Evolutionary conservation across 2,888 invertebrate genomes (phyloP).

Genomic region (Caenorhabditis sp.): DNA sequence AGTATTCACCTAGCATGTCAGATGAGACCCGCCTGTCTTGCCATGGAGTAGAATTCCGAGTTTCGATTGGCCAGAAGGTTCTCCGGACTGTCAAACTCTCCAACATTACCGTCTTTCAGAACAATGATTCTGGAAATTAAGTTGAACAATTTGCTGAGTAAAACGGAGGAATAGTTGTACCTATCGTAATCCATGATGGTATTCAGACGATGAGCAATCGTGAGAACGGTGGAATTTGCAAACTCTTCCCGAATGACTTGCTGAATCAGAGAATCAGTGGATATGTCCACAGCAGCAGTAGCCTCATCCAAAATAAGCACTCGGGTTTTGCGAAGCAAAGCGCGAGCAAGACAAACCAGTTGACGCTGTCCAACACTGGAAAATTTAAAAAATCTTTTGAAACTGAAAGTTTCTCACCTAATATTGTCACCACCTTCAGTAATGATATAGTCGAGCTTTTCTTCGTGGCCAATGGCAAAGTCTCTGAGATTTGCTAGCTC

Average conservation of each 20-base stretch:
- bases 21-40: conserved; percentile 82
- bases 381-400: background rate
- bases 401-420: conserved; percentile 80
- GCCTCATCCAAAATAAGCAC: conserved; percentile 86
- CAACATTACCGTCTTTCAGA: conserved; percentile 84
- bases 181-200: conserved; percentile 92
- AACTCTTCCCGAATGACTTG: conserved; percentile 87
- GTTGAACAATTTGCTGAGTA: too few relatives aligned
- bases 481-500: conserved; percentile 93
- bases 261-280: conserved; percentile 86
- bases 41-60: conserved; percentile 84
- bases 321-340: conserved; percentile 84
- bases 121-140: conserved; percentile 84
- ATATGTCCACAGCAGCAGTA: conserved; percentile 86
- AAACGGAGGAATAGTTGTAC: conserved; percentile 36
- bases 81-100: conserved; percentile 84
- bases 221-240: conserved; percentile 91
- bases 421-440: conserved; percentile 94
- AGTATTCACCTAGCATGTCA: background rate
- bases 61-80: conserved; percentile 82
- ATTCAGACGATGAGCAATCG: conserved; percentile 94
- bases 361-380: conserved; percentile 85
- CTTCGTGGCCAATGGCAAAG: conserved; percentile 88
- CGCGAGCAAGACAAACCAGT: conserved; percentile 85
- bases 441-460: conserved; percentile 91